These are phyloP conservation scores for Leptoclinus maculatus DNA, from an alignment of 2,797 vertebrate genomes.

Conservation along the genomic window DNA sequence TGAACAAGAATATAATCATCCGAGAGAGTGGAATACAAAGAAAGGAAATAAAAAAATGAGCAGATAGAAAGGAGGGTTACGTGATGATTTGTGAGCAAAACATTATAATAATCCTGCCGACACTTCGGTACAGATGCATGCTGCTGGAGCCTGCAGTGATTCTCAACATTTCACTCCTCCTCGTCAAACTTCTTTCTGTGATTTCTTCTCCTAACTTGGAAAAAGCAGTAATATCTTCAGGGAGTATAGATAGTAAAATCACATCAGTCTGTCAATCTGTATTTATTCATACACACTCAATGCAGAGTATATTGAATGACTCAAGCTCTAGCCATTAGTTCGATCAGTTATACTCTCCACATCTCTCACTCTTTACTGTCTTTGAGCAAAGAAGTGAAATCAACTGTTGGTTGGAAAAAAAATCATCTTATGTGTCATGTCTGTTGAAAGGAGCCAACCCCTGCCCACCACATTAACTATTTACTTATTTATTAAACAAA, in stretches of 20 bases:
- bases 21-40: constrained; percentile 13
- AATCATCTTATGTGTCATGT: background rate
- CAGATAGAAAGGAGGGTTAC: constrained; percentile 18
- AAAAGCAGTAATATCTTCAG: constrained; percentile 16
- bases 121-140: background rate
- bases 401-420: background rate
- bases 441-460: background rate
- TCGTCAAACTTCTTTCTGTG: constrained; percentile 10
- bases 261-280: constrained; percentile 1
- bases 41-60: constrained; percentile 16
- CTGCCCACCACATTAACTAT: background rate
- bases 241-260: background rate
- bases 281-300: background rate
- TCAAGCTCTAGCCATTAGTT: background rate
- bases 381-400: background rate
- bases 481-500: background rate
- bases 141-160: constrained; percentile 29
- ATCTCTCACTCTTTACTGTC: background rate
- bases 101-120: constrained; percentile 9
- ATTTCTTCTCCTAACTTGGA: constrained; percentile 21
- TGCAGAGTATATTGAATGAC: background rate
- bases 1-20: constrained; percentile 39
- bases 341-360: background rate
- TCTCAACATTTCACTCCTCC: constrained; percentile 25
- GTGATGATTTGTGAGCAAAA: constrained; percentile 23